Evolutionary conservation across 2,888 invertebrate genomes (phyloP).

Genomic region (Lasioglossum oenotherae): DNA sequence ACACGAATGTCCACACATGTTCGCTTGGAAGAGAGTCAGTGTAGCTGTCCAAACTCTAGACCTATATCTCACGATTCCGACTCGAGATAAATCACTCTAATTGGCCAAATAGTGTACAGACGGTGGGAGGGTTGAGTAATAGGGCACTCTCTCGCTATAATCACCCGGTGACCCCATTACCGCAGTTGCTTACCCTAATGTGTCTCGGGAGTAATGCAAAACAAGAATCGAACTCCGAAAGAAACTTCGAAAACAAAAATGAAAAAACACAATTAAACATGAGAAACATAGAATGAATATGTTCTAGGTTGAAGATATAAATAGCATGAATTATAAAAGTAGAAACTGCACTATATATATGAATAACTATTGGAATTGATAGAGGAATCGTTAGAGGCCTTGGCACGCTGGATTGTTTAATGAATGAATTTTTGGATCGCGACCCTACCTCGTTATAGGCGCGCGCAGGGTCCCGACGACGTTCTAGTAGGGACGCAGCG

Average conservation of each 20-base stretch:
- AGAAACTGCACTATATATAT: too few relatives aligned
- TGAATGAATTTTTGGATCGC: background rate
- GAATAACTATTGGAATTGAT: too few relatives aligned
- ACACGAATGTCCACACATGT: background rate
- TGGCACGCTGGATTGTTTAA: background rate
- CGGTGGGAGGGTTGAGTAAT: background rate
- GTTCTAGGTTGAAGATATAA: too few relatives aligned
- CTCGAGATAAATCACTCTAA: background rate
- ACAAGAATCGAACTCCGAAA: background rate
- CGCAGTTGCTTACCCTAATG: background rate
- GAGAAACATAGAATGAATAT: too few relatives aligned
- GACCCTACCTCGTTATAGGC: background rate
- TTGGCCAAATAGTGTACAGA: background rate
- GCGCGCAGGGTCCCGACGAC: background rate
- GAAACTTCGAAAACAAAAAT: background rate
- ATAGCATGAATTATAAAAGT: too few relatives aligned
- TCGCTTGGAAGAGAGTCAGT: background rate
- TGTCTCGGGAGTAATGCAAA: background rate
- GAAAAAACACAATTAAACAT: background rate
- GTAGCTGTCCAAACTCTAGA: background rate
- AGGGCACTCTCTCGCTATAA: background rate
- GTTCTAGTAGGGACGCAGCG: background rate
- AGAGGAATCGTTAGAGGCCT: background rate
- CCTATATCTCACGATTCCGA: constrained; percentile 9
- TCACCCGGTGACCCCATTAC: background rate